Evolutionary conservation across 2,888 invertebrate species (phyloP), one percentile per base, ranked within the genome.

Genomic region (Ennomos quercinarius): DNA sequence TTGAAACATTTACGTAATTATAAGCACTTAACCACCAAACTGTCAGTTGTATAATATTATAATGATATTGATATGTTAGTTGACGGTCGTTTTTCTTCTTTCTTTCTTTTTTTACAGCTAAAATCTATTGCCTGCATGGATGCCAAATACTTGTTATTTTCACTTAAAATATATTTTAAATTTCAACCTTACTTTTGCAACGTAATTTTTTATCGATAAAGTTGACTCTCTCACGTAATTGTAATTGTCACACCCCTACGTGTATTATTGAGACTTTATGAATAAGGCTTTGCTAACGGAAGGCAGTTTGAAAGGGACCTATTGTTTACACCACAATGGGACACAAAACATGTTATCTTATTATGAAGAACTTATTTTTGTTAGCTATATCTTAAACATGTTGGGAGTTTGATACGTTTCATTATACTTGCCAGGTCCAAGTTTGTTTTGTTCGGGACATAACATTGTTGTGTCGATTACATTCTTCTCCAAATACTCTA

Each of bases 261-360:
- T 62, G 62, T 62, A 64, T 62, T 68, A 67, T 64, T 50, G 51
- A 63, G 61, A 51, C 60, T 60, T 57, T 52, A 55, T 60, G 61
- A 62, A 63, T 57, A 60, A 58, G 57, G 67, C 65, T 61, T 64
- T 53, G 56, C 55, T 60, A 59, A 53, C 63, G 59, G 61, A 58
- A 63, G 60, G 56, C 48, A 57, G 63, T 64, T 67, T 64, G 60
- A 65, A 65, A 60, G 60, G 63, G 44, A 8, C 45, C 65, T 51
- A 60, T 64, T 65, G 63, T 66, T 63, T 59, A 57, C 46, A 55
- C 41, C 54, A 63, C 63, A 66, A 63, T 63, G 52, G 46, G 53
- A 57, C 42, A 57, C 58, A 63, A 59, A 61, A 61, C 63, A 59
- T 51, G 51, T 55, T 55, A 60, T 54, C 45, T 45, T 50, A 55